Conservation (phyloP, 2,888 invertebrate genomes). For the Drosophila tanythrix region DNA sequence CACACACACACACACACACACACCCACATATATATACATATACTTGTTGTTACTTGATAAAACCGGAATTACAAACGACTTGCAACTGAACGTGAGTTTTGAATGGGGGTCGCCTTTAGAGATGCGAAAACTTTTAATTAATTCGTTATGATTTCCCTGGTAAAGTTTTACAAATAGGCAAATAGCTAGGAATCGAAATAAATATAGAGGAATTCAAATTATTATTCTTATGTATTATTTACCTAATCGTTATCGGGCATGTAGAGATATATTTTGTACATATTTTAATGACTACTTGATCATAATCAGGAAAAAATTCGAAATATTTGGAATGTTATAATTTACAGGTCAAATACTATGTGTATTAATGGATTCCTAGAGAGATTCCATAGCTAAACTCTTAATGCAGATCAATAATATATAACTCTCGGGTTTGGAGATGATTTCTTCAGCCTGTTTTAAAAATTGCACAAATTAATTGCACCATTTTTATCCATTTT, state of each 20-base stretch:
- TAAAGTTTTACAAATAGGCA: background rate
- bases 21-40: background rate
- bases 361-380: background rate
- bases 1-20: background rate
- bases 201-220: background rate
- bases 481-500: background rate
- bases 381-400: background rate
- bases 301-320: background rate
- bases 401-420: background rate
- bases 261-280: background rate
- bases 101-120: background rate
- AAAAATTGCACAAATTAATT: background rate
- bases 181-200: background rate
- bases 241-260: background rate
- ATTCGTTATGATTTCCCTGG: background rate
- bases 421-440: background rate
- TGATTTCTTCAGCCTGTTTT: background rate
- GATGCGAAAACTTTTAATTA: background rate
- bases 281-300: background rate
- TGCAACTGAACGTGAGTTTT: constrained; percentile 12
- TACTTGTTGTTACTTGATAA: constrained; percentile 19
- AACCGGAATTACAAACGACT: constrained; percentile 53
- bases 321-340: background rate
- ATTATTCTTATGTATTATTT: background rate
- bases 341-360: background rate